Base-by-base conservation (phyloP, 2,797 vertebrate species). In the Spheniscus humboldti region DNA sequence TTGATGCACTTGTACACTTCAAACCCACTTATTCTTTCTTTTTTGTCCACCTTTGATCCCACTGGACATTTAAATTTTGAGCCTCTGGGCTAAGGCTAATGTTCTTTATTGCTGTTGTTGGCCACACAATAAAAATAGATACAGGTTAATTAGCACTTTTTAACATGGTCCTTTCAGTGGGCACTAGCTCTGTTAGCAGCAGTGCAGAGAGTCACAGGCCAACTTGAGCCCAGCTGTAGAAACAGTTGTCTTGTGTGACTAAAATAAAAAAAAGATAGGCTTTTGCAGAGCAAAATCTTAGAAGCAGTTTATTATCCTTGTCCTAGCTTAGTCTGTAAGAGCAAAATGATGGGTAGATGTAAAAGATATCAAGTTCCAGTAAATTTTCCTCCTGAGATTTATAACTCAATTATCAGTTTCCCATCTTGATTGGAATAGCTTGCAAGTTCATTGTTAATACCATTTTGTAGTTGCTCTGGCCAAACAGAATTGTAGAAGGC, bases 161-260 rank as follows among this genome's bases (percentile, higher is more conserved):
- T 50, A 17, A 17, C 0, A 1, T 8, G 18, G 60, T 43, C 53
- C 5, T 1, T 25, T 3, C n/a, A 19, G 60, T 0, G 3, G 59
- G 10, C 1, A 0, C 13, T 3, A 7, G 48, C 55, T 27, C n/a
- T 1, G 0, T 15, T 43, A 50, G 59, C 30, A 18, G 4, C 25
- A 13, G 52, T 19, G 72, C 43, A 59, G 50, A 48, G 41, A 48
- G 33, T 6, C 72, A 5, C 2, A 13, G 52, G 30, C 27, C 2
- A 7, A 3, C 39, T 2, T 4, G 45, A 72, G 59, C 68, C 52
- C 12, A 17, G 25, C 66, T 35, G 37, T 37, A 63, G 71, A 11
- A 20, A 8, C 35, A 1, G n/a, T 8, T 43, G 43, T 45, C 66
- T 33, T n/a, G 6, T 27, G 66, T 4, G 31, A 12, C 30, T 31